Conservation (phyloP, 1,140 invertebrate species). For the Drosophila ficusphila region DNA sequence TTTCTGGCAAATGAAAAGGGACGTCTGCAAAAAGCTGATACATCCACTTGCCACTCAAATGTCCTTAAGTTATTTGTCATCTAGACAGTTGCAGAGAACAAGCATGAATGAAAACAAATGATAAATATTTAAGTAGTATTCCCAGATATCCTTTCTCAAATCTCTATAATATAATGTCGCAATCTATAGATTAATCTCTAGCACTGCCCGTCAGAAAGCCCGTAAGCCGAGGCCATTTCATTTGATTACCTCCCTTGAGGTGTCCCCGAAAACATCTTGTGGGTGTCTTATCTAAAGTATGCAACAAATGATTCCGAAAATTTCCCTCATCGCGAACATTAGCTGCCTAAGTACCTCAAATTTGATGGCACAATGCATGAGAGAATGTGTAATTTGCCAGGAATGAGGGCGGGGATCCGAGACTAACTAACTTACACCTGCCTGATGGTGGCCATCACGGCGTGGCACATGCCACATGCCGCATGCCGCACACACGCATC, state of each 20-base stretch:
- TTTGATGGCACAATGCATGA: slow-evolving; percentile 38
- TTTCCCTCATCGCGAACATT: slow-evolving; percentile 43
- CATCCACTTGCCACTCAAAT: slow-evolving; percentile 2
- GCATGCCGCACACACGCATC: background rate
- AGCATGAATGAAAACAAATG: no score
- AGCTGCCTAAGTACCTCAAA: slow-evolving; percentile 44
- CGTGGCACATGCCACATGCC: slow-evolving; percentile 25
- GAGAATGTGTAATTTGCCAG: slow-evolving; percentile 43
- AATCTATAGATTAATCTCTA: slow-evolving; percentile 2
- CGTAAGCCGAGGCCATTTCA: slow-evolving; percentile 8
- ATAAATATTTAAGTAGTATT: background rate
- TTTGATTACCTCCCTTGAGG: slow-evolving; percentile 32
- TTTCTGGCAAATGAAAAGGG: slow-evolving; percentile 17
- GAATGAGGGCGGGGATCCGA: background rate
- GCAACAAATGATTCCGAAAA: slow-evolving; percentile 46
- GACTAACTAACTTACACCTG: slow-evolving; percentile 47
- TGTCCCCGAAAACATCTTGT: slow-evolving; percentile 12
- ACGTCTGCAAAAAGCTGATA: slow-evolving; percentile 1
- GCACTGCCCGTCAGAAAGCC: background rate
- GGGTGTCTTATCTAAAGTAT: slow-evolving; percentile 38
- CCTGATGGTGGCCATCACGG: slow-evolving; percentile 31
- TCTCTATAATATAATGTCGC: slow-evolving; percentile 1
- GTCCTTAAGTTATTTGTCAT: no score
- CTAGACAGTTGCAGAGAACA: no score
- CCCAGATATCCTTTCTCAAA: background rate